Evolutionary conservation across 2,113 vertebrate genomes (phyloP).

Genomic region (Pelvicachromis taeniatus): DNA sequence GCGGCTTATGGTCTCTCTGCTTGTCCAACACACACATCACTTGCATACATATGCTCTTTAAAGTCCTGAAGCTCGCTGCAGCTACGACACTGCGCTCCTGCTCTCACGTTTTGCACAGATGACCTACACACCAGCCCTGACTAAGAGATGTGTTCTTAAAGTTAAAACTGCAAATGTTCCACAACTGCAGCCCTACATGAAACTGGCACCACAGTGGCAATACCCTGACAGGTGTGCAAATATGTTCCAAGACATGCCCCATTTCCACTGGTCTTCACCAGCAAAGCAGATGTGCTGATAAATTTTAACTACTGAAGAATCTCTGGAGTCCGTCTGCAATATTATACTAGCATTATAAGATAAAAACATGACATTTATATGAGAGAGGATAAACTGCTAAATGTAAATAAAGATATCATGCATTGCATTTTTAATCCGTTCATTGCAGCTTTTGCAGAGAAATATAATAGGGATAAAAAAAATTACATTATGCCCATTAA

Average conservation of each 20-base stretch:
- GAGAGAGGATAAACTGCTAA: background rate
- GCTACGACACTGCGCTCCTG: background rate
- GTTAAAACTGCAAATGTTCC: background rate
- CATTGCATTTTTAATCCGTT: background rate
- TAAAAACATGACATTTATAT: background rate
- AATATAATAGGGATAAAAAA: background rate
- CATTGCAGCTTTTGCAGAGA: background rate
- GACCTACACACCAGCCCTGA: background rate
- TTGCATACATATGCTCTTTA: background rate
- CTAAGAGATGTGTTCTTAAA: background rate
- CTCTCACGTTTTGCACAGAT: background rate
- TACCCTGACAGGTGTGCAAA: background rate
- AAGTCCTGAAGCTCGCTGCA: constrained; percentile 3
- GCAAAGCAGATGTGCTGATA: background rate
- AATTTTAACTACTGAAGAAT: background rate
- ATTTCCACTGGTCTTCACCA: background rate
- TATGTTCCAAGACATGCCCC: background rate
- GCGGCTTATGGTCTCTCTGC: constrained; percentile 3
- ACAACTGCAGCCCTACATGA: background rate
- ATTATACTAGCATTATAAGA: background rate
- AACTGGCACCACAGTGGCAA: background rate
- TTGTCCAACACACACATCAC: background rate
- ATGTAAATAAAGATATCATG: background rate
- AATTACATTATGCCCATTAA: background rate
- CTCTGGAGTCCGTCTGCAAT: background rate